A percentile compares a stretch with the other conserved stretches of the same genome.
phyloP scores from a whole-genome alignment of 2,888 invertebrate genomes.

The Polietes domitor region DNA sequence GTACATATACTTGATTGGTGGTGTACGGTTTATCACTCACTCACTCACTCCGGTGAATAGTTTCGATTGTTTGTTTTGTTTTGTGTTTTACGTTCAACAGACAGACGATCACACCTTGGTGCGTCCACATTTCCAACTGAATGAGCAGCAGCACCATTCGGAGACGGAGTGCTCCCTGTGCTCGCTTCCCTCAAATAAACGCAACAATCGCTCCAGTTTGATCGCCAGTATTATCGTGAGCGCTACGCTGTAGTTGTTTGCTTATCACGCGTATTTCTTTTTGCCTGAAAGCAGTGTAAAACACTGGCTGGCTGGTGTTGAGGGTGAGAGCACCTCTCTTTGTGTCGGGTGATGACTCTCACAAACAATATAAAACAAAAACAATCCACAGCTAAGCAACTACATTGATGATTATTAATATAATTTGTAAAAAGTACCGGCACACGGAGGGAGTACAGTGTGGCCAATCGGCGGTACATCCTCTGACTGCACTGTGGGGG shows the following conservation, averaged over 20 bases:
- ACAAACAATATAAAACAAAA: not conserved
- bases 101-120: conserved; percentile 33
- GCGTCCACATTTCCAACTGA: conserved; percentile 43
- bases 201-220: not conserved
- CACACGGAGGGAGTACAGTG: too few species aligned
- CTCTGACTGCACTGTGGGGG: too few species aligned
- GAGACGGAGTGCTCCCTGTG: not conserved
- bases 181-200: not conserved
- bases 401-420: not conserved
- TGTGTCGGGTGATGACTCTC: conserved; percentile 18
- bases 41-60: not conserved
- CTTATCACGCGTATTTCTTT: conserved; percentile 17
- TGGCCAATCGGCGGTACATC: too few species aligned
- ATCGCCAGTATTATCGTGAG: conserved; percentile 13
- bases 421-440: not conserved
- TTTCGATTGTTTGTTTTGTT: conserved; percentile 12
- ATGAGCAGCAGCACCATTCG: not conserved
- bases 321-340: not conserved
- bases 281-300: not conserved
- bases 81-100: not conserved
- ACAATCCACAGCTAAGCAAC: not conserved
- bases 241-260: not conserved
- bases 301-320: not conserved
- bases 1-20: not conserved
- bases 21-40: conserved; percentile 21